Base-by-base conservation (phyloP, 2,888 invertebrate genomes). In the Eilema caniola region DNA sequence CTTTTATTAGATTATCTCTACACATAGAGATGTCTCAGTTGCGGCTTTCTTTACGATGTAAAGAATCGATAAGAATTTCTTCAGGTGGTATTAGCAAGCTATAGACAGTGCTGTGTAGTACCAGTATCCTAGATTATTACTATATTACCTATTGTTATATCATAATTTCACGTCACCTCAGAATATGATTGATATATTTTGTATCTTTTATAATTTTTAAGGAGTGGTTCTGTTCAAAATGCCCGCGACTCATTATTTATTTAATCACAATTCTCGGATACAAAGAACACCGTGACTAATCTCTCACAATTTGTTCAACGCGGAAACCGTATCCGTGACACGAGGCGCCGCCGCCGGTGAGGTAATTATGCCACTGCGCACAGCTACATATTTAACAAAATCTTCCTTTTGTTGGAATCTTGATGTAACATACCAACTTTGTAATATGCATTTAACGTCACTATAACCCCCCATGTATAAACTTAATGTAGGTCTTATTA, bases 311-410 rank as follows among this genome's bases (percentile, higher is more conserved):
- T n/a, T 28, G 61, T 61, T 61, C 61, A 61, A 61, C 28, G 61
- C 61, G 61, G 61, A 61, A 28, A 61, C 33, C 31, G 61, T 31
- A 31, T n/a, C 31, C 12, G 61, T 28, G 61, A 31, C 31, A 61
- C n/a, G 20, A 28, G 20, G 61, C 61, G 61, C 61, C 31, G 11
- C 14, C 20, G 25, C 56, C 56, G 25, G 57, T 59, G 57, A 61
- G 31, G 31, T 61, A 61, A 61, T 61, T 61, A 60, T 33, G 31
- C 61, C 61, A 61, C 31, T 61, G 33, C 61, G 61, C 61, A 33
- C 61, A 61, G 28, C n/a, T 61, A 61, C 61, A 61, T 59, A 25
- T 59, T 31, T 33, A 33, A 31, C 31, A 31, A 28, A 31, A 61
- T 28, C n/a, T 61, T 61, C n/a, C 47, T 31, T 31, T 61, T 14